These are phyloP conservation scores for Intellagama lesueurii DNA, from an alignment of 2,797 vertebrate genomes.

Conservation along the genomic window DNA sequence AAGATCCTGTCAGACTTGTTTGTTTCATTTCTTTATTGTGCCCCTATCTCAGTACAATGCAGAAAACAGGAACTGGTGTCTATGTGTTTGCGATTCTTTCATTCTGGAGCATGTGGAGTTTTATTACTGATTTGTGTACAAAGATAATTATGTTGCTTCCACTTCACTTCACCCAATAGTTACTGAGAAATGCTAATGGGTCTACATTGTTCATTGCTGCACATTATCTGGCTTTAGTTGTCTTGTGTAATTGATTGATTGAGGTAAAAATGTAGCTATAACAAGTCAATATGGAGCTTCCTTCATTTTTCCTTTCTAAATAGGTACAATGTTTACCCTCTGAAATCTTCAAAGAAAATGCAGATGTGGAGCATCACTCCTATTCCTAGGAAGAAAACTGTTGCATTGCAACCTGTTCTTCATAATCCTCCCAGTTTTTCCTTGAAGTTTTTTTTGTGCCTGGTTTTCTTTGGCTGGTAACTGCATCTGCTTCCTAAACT, in stretches of 20 bases:
- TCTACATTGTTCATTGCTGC: neutral
- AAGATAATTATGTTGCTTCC: neutral
- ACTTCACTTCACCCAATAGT: neutral
- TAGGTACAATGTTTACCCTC: neutral
- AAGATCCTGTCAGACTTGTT: neutral
- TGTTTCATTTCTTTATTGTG: neutral
- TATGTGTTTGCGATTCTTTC: neutral
- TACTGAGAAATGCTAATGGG: conserved; percentile 6
- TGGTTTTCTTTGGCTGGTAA: conserved; percentile 28
- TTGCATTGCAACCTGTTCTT: conserved; percentile 15
- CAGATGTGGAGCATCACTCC: neutral
- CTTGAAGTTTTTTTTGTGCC: conserved; percentile 33
- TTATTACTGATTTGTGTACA: neutral
- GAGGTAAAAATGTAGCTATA: neutral
- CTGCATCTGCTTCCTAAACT: conserved; percentile 30
- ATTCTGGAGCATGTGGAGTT: neutral
- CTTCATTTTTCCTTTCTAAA: neutral
- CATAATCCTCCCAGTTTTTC: conserved; percentile 24
- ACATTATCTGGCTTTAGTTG: neutral
- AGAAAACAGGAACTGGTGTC: neutral
- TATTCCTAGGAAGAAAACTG: neutral
- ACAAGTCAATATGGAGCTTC: neutral
- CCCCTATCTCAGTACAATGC: neutral
- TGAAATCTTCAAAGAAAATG: conserved; percentile 9
- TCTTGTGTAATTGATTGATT: neutral